A percentile compares a stretch with the other conserved stretches of the same genome.
Evolutionary conservation across 2,888 invertebrate genomes (phyloP).

Genomic region (Octonoba sinensis): DNA sequence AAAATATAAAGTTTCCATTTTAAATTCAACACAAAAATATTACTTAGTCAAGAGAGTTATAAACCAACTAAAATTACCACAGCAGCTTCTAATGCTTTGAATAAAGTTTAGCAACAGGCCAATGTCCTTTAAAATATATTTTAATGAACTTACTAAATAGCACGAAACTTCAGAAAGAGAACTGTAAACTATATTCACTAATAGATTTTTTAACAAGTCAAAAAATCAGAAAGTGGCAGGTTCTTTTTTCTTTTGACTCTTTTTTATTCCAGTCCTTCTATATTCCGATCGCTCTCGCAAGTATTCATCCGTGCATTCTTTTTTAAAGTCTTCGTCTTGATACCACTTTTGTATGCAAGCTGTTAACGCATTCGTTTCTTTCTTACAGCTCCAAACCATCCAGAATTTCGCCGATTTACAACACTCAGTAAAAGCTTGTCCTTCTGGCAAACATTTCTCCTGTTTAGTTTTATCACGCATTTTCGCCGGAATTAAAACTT

Average conservation of each 20-base stretch:
- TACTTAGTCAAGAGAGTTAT: too few relatives aligned
- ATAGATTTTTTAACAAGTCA: not conserved
- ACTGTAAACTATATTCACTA: too few relatives aligned
- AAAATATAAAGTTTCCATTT: too few relatives aligned
- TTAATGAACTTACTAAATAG: too few relatives aligned
- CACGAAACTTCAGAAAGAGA: too few relatives aligned
- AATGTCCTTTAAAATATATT: too few relatives aligned
- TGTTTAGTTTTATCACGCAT: conserved; percentile 85
- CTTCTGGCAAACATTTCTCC: conserved; percentile 83
- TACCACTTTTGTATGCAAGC: conserved; percentile 82
- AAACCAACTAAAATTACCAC: too few relatives aligned
- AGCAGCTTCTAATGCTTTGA: too few relatives aligned
- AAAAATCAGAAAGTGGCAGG: conserved; percentile 19
- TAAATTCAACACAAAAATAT: too few relatives aligned
- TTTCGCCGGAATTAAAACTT: conserved; percentile 89
- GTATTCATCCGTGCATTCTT: conserved; percentile 83
- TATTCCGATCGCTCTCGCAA: conserved; percentile 85
- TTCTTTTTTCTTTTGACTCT: conserved; percentile 62
- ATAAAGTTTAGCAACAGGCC: too few relatives aligned
- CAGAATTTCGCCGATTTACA: conserved; percentile 79
- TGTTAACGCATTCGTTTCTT: conserved; percentile 79
- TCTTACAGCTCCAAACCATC: conserved; percentile 83
- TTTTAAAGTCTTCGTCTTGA: conserved; percentile 80
- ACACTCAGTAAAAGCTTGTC: conserved; percentile 78
- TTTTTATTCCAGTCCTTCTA: conserved; percentile 81